Evolutionary conservation across 2,888 invertebrate species (phyloP).

Genomic region (Tetragonula carbonaria): DNA sequence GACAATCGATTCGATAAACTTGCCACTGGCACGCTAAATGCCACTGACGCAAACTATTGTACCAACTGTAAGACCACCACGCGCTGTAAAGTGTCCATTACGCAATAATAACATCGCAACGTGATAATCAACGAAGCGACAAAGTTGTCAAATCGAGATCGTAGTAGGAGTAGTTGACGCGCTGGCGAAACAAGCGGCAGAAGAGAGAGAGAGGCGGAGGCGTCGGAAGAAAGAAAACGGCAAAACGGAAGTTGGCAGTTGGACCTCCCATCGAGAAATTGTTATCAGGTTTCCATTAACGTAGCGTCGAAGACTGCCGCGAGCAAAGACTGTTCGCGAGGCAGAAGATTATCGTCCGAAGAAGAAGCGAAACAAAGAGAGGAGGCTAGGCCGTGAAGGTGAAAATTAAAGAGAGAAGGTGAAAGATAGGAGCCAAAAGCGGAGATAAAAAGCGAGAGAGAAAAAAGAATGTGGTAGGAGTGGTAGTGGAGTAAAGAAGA

Average conservation of each 20-base stretch:
- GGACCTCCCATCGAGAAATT: slow-evolving; percentile 62
- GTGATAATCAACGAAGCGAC: no score
- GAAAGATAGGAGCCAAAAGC: neutral
- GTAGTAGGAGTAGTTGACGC: no score
- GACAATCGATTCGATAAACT: no score
- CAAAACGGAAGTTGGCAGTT: slow-evolving; percentile 46
- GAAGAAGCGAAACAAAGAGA: slow-evolving; percentile 1
- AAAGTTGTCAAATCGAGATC: no score
- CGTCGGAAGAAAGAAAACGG: slow-evolving; percentile 9
- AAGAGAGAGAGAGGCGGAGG: neutral
- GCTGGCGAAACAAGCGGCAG: neutral
- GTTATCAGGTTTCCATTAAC: slow-evolving; percentile 80
- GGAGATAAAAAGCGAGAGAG: neutral
- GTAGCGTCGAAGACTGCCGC: slow-evolving; percentile 58
- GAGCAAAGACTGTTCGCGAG: neutral
- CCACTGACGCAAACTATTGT: no score
- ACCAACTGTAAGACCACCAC: no score
- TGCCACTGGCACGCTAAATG: no score
- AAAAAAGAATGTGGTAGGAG: slow-evolving; percentile 44
- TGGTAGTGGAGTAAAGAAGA: neutral
- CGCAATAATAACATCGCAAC: no score
- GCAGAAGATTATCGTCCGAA: slow-evolving; percentile 19
- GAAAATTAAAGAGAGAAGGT: slow-evolving; percentile 15
- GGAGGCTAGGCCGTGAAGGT: neutral
- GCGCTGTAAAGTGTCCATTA: no score